Conservation (phyloP, 2,888 invertebrate species). For the Exocentrus adspersus region DNA sequence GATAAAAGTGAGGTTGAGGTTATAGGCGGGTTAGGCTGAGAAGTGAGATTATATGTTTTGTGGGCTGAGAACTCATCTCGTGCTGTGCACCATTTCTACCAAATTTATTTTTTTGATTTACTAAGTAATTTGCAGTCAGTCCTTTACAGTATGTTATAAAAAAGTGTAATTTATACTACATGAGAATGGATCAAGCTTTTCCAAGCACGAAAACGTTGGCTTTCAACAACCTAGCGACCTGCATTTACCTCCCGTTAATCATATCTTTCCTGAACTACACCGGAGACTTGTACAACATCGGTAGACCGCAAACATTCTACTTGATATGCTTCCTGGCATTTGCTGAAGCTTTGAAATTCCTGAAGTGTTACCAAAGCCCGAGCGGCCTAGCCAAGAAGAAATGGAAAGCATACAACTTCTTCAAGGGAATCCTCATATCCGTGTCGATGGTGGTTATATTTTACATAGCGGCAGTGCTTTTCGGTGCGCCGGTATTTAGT, state of each 20-base stretch:
- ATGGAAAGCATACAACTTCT: constrained; percentile 42
- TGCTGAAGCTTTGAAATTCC: constrained; percentile 67
- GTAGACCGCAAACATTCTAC: constrained; percentile 63
- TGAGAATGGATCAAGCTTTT: constrained; percentile 26
- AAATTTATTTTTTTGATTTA: too few relatives aligned
- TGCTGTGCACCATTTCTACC: too few relatives aligned
- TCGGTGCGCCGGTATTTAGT: constrained; percentile 74
- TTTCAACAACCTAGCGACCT: constrained; percentile 64
- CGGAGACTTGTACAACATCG: constrained; percentile 70
- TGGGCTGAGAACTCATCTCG: too few relatives aligned
- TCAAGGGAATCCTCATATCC: constrained; percentile 66
- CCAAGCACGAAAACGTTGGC: constrained; percentile 37
- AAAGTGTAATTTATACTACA: too few relatives aligned
- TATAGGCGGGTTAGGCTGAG: too few relatives aligned
- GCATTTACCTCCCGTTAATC: constrained; percentile 71
- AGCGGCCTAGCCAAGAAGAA: constrained; percentile 49
- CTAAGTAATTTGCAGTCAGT: too few relatives aligned
- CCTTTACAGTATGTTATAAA: too few relatives aligned
- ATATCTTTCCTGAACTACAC: constrained; percentile 68
- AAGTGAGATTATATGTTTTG: too few relatives aligned
- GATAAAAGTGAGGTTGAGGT: too few relatives aligned
- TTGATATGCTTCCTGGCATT: constrained; percentile 60
- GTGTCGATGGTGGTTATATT: constrained; percentile 66
- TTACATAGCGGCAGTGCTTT: constrained; percentile 71
- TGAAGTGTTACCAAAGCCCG: constrained; percentile 43